Percentiles rank a stretch among this genome's conserved stretches.
phyloP scores from a whole-genome alignment of 2,888 invertebrate genomes.

The Pocota personata region DNA sequence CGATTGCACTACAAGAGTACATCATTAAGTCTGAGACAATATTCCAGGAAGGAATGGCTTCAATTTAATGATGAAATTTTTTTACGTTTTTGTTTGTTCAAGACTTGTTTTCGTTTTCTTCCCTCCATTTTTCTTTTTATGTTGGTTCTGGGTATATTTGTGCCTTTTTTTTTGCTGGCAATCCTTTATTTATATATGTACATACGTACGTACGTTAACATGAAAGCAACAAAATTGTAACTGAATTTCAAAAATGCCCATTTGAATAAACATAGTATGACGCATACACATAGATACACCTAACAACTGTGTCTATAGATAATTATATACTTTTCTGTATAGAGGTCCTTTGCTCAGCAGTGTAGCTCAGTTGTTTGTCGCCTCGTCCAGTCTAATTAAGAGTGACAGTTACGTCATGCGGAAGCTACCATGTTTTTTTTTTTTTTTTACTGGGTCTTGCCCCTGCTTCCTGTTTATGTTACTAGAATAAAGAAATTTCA shows the following conservation, averaged over 20 bases:
- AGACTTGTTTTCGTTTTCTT: slow-evolving; percentile 37
- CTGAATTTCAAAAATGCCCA: slow-evolving; percentile 4
- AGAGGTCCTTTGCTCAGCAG: slow-evolving; percentile 18
- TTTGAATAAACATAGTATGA: slow-evolving; percentile 14
- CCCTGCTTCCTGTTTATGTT: slow-evolving; percentile 21
- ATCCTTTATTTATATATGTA: slow-evolving; percentile 32
- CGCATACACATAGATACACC: background rate
- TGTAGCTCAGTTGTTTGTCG: slow-evolving; percentile 25
- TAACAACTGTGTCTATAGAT: background rate
- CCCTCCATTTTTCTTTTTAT: background rate
- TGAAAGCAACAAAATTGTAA: slow-evolving; percentile 19
- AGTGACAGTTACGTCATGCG: slow-evolving; percentile 55
- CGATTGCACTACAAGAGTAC: slow-evolving; percentile 41
- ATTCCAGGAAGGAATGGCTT: slow-evolving; percentile 63
- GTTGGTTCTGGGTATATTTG: background rate
- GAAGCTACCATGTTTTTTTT: slow-evolving; percentile 23
- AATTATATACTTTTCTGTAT: slow-evolving; percentile 19
- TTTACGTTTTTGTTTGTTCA: slow-evolving; percentile 50
- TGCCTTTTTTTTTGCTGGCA: slow-evolving; percentile 30
- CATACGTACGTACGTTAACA: background rate
- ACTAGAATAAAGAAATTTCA: slow-evolving; percentile 30
- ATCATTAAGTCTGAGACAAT: slow-evolving; percentile 70
- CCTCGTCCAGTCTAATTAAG: slow-evolving; percentile 59
- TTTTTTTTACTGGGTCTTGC: background rate
- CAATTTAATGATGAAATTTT: slow-evolving; percentile 61